A percentile compares a stretch with the other conserved stretches of the same genome.
These are phyloP conservation scores for Camponotus pennsylvanicus DNA, from an alignment of 1,140 invertebrate genomes.

Conservation along the genomic window DNA sequence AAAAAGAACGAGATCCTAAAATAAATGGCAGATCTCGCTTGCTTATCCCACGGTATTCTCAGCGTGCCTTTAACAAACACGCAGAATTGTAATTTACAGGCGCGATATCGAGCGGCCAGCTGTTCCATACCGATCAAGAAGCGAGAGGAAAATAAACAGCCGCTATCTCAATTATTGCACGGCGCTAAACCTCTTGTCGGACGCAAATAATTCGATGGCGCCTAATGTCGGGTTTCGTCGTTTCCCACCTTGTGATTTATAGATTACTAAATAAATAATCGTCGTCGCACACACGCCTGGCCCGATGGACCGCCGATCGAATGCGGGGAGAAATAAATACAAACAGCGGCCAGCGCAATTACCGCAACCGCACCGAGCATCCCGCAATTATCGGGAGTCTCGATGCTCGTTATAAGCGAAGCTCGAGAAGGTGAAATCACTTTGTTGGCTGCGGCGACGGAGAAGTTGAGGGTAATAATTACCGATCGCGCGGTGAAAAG, in stretches of 20 bases:
- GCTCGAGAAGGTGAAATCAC: constrained; percentile 51
- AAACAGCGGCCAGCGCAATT: constrained; percentile 40
- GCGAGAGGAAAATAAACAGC: constrained; percentile 24
- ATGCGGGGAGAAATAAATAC: constrained; percentile 41
- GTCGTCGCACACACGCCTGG: neutral
- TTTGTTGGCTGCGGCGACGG: constrained; percentile 54
- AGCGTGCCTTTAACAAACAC: neutral
- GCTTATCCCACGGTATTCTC: neutral
- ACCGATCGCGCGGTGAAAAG: constrained; percentile 23
- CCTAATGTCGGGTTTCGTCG: constrained; percentile 66
- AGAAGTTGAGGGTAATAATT: constrained; percentile 67
- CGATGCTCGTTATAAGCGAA: constrained; percentile 56
- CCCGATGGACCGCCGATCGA: neutral
- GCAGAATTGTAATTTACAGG: constrained; percentile 44
- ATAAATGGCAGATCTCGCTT: constrained; percentile 24
- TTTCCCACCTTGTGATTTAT: constrained; percentile 69
- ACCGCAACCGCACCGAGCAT: constrained; percentile 32
- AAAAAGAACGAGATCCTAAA: constrained; percentile 15
- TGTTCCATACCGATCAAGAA: neutral
- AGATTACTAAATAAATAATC: constrained; percentile 54
- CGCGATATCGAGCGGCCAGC: constrained; percentile 27
- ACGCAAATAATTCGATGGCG: constrained; percentile 60
- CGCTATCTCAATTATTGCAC: constrained; percentile 57
- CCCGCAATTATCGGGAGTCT: constrained; percentile 65
- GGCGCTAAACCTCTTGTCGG: constrained; percentile 4